A percentile compares a stretch with the other conserved stretches of the same genome.
phyloP scores from a whole-genome alignment of 2,797 vertebrate species.

The Sebastiscus albofasciatus region DNA sequence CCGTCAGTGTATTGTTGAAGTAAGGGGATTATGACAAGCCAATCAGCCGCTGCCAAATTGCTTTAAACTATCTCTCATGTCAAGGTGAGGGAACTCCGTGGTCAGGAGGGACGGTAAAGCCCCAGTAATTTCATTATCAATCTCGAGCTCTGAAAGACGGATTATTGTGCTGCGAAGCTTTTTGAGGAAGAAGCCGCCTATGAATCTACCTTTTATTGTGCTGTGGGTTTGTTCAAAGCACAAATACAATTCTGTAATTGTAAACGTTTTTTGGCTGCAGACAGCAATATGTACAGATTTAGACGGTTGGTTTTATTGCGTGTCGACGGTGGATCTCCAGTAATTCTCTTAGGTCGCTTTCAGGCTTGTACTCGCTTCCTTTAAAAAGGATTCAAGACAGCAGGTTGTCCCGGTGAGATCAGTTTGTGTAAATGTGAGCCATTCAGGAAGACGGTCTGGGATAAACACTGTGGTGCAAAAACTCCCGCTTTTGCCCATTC shows the following conservation, averaged over 20 bases:
- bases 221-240: constrained; percentile 80
- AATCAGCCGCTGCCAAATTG: constrained; percentile 54
- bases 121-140: constrained; percentile 46
- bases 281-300: constrained; percentile 78
- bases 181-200: constrained; percentile 40
- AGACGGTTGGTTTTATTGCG: constrained; percentile 33
- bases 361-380: constrained; percentile 21
- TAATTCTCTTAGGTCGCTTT: constrained; percentile 24
- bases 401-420: constrained; percentile 37
- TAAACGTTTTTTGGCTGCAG: constrained; percentile 65
- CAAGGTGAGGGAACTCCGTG: constrained; percentile 24
- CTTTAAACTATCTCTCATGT: constrained; percentile 45
- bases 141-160: constrained; percentile 42
- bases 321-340: constrained; percentile 13
- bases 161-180: constrained; percentile 49
- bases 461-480: constrained; percentile 78
- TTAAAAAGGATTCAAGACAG: constrained; percentile 18
- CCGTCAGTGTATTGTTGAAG: constrained; percentile 25
- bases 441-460: constrained; percentile 47
- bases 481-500: constrained; percentile 60
- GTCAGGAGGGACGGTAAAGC: constrained; percentile 26
- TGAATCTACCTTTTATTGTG: constrained; percentile 64
- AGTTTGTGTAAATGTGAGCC: constrained; percentile 44
- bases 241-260: constrained; percentile 75
- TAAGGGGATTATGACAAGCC: constrained; percentile 56